These are phyloP conservation scores for Stylophora pistillata DNA, from an alignment of 64 coral and sea anemone species.

Conservation along the genomic window DNA sequence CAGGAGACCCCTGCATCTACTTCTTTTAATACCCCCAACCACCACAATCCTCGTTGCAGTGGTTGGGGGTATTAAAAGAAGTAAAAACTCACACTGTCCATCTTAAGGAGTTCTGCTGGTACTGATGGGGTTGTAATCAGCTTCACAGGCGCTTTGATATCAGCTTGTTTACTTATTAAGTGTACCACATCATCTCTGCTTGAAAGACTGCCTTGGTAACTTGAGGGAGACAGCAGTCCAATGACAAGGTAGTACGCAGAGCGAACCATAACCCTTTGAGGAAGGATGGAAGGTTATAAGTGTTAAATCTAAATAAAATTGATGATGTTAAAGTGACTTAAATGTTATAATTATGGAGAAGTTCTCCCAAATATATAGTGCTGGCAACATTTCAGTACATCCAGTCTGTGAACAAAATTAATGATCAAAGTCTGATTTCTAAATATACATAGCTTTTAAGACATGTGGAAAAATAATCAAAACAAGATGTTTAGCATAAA, in stretches of 20 bases:
- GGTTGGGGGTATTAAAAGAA: no score
- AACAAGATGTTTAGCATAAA: no score
- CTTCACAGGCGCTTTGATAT: conserved; percentile 32
- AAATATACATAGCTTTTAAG: no score
- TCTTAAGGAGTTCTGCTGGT: conserved; percentile 72
- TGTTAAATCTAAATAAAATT: background rate
- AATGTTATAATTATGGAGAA: background rate
- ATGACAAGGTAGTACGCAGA: conserved; percentile 64
- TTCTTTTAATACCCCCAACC: no score
- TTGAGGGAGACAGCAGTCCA: conserved; percentile 70
- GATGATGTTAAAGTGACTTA: background rate
- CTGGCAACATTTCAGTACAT: no score
- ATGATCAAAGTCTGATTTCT: no score
- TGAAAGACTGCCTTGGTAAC: conserved; percentile 24
- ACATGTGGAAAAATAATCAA: no score
- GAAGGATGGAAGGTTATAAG: background rate
- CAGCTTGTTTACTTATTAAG: conserved; percentile 56
- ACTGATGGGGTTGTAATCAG: conserved; percentile 55
- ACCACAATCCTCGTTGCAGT: no score
- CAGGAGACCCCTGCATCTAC: no score
- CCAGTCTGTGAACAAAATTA: no score
- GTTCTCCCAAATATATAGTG: no score
- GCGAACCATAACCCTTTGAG: conserved; percentile 82
- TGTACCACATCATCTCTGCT: conserved; percentile 79
- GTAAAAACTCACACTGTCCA: conserved; percentile 73